phyloP scores from a whole-genome alignment of 2,797 vertebrate genomes.

The Squalus acanthias region DNA sequence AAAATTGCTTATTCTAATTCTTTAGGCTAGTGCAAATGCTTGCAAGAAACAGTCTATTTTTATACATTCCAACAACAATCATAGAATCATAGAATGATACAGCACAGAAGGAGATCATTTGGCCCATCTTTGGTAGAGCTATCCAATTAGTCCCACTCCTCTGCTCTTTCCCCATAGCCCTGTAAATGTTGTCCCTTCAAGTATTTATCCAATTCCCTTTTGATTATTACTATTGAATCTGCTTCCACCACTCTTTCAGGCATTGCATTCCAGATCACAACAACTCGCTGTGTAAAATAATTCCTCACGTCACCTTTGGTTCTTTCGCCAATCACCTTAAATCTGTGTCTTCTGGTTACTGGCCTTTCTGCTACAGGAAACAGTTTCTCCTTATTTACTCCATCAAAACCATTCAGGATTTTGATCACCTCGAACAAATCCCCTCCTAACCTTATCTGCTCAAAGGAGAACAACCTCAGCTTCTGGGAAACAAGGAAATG shows the following conservation, averaged over 20 bases:
- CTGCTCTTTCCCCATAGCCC: not conserved
- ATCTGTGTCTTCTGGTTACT: not conserved
- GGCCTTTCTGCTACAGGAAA: not conserved
- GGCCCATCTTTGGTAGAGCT: not conserved
- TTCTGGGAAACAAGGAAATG: no score
- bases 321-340: not conserved
- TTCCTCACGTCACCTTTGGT: not conserved
- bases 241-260: not conserved
- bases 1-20: not conserved
- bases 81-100: not conserved
- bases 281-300: not conserved
- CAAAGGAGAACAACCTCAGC: not conserved
- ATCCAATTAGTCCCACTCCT: not conserved
- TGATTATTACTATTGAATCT: not conserved
- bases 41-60: not conserved
- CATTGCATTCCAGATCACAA: not conserved
- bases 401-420: not conserved
- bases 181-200: not conserved
- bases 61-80: not conserved
- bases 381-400: not conserved
- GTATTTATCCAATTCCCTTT: not conserved
- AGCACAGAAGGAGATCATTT: not conserved
- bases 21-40: not conserved
- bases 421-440: not conserved
- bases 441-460: not conserved